Conservation (phyloP, 1,140 invertebrate genomes). For the Drosophila guanche region DNA sequence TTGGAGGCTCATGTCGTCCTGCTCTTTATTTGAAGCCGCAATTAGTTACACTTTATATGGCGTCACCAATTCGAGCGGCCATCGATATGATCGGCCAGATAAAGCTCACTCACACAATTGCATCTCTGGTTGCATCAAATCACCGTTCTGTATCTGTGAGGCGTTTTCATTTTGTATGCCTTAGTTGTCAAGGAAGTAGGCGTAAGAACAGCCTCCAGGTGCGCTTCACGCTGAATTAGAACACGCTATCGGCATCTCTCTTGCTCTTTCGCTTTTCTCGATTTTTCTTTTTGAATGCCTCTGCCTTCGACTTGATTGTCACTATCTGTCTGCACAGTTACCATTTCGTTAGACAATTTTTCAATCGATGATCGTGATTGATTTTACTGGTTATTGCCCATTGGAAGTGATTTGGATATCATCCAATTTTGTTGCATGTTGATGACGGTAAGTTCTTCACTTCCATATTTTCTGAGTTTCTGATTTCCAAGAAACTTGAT, state of each 20-base stretch:
- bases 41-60: slow-evolving; percentile 82
- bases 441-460: too few relatives aligned
- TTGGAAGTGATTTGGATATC: slow-evolving; percentile 34
- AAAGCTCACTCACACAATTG: slow-evolving; percentile 32
- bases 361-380: slow-evolving; percentile 56
- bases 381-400: slow-evolving; percentile 49
- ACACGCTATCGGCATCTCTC: slow-evolving; percentile 54
- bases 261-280: slow-evolving; percentile 5
- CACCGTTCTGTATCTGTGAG: slow-evolving; percentile 17
- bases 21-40: slow-evolving; percentile 81
- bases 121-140: slow-evolving; percentile 18
- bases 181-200: slow-evolving; percentile 41
- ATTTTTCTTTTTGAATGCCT: slow-evolving; percentile 1
- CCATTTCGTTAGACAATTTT: background rate
- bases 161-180: slow-evolving; percentile 5
- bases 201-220: slow-evolving; percentile 77
- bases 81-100: slow-evolving; percentile 67
- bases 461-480: background rate
- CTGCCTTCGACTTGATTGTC: slow-evolving; percentile 2
- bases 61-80: slow-evolving; percentile 59
- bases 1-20: slow-evolving; percentile 41
- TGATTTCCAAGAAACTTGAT: slow-evolving; percentile 59
- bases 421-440: slow-evolving; percentile 6
- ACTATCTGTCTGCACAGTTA: slow-evolving; percentile 9
- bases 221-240: slow-evolving; percentile 83